Conservation (phyloP, 2,888 invertebrate genomes). For the Cantharis lateralis region DNA sequence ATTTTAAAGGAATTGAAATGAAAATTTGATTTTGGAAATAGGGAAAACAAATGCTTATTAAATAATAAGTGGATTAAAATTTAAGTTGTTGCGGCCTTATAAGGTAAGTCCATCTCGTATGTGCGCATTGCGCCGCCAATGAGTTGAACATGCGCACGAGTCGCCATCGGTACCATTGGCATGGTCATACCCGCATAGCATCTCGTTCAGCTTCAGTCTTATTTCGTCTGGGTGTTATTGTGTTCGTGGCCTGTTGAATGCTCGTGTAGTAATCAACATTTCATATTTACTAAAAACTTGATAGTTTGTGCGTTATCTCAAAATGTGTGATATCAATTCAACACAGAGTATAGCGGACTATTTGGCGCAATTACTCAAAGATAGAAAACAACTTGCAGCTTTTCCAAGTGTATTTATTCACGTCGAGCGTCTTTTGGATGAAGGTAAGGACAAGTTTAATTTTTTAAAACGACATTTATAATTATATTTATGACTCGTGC, state of each 20-base stretch:
- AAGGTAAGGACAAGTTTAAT: constrained; percentile 73
- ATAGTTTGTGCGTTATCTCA: constrained; percentile 31
- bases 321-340: constrained; percentile 60
- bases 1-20: neutral
- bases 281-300: neutral
- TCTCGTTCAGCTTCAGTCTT: constrained; percentile 21
- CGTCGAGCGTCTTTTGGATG: constrained; percentile 97
- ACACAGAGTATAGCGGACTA: constrained; percentile 99
- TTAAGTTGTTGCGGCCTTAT: constrained; percentile 27
- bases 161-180: constrained; percentile 9
- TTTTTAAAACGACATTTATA: constrained; percentile 1
- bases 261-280: constrained; percentile 19
- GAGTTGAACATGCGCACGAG: constrained; percentile 21
- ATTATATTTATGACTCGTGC: neutral
- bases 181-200: constrained; percentile 17
- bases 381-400: constrained; percentile 99
- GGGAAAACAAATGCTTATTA: neutral
- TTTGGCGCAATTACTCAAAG: constrained; percentile 99
- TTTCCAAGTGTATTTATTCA: constrained; percentile 99
- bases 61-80: constrained; percentile 22
- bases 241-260: constrained; percentile 28
- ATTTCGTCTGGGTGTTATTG: constrained; percentile 16
- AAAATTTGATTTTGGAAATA: neutral
- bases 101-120: constrained; percentile 24
- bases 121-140: constrained; percentile 17